These are phyloP conservation scores for Ennomos quercinarius DNA, from an alignment of 2,888 invertebrate species.

Conservation along the genomic window DNA sequence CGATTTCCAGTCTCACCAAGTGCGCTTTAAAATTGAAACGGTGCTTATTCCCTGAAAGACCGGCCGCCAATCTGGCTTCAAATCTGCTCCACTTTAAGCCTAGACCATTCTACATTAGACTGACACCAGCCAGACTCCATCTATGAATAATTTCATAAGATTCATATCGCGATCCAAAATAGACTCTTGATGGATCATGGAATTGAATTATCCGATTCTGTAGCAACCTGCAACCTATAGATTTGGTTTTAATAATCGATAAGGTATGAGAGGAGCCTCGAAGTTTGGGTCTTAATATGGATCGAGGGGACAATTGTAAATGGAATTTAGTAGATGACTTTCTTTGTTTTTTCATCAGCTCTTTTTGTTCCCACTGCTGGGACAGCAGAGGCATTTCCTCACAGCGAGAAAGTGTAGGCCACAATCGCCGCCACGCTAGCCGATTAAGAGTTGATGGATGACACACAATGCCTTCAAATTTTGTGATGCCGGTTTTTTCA, in stretches of 20 bases:
- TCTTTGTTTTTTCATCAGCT: too few species aligned
- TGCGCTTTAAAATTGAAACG: neutral
- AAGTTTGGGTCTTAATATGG: constrained; percentile 14
- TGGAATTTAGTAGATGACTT: too few species aligned
- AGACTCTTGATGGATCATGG: constrained; percentile 33
- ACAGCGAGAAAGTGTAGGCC: too few species aligned
- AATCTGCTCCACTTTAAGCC: constrained; percentile 13
- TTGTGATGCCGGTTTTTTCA: too few species aligned
- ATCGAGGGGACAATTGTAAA: neutral
- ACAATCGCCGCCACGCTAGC: too few species aligned
- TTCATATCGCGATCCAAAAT: constrained; percentile 47
- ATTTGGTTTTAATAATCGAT: constrained; percentile 20
- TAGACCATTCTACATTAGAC: constrained; percentile 28
- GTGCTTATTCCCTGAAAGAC: constrained; percentile 3
- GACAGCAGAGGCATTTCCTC: too few species aligned
- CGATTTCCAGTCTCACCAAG: too few species aligned
- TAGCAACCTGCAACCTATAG: constrained; percentile 4
- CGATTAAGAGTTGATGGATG: too few species aligned
- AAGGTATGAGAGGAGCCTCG: neutral
- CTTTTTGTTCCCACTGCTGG: too few species aligned
- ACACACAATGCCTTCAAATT: too few species aligned
- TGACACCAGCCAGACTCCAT: constrained; percentile 35
- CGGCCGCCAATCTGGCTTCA: constrained; percentile 5
- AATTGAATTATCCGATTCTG: constrained; percentile 18
- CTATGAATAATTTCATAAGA: constrained; percentile 59